Conservation (phyloP, 2,888 invertebrate species). For the Leptinotarsa tumamoca region DNA sequence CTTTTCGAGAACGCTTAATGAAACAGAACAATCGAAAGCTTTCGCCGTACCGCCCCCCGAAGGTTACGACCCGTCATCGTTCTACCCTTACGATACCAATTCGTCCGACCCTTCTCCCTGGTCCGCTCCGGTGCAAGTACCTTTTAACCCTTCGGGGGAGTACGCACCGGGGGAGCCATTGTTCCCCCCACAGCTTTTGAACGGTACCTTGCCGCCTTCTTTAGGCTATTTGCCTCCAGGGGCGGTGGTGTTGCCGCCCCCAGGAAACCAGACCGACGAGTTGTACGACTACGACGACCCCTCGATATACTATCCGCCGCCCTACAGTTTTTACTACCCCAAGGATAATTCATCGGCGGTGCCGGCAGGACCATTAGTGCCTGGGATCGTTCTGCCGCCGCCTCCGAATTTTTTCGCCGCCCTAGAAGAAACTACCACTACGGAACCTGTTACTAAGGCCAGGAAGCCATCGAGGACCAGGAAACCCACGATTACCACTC, state of each 20-base stretch:
- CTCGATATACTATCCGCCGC: conserved; percentile 91
- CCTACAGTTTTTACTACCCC: conserved; percentile 86
- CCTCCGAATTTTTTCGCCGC: conserved; percentile 89
- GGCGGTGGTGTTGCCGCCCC: conserved; percentile 69
- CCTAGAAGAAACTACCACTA: conserved; percentile 67
- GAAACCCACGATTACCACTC: conserved; percentile 54
- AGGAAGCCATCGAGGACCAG: conserved; percentile 43
- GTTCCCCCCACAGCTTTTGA: conserved; percentile 69
- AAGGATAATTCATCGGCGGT: conserved; percentile 78
- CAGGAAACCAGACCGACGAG: conserved; percentile 69
- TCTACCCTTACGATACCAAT: conserved; percentile 72
- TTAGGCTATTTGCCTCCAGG: conserved; percentile 74
- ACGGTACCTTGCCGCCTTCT: conserved; percentile 64
- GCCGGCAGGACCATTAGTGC: conserved; percentile 78
- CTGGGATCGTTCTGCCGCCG: conserved; percentile 88
- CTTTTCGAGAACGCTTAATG: conserved; percentile 79
- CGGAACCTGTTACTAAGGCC: conserved; percentile 24
- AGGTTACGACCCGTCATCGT: conserved; percentile 58
- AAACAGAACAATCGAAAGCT: conserved; percentile 69
- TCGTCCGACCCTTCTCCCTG: conserved; percentile 76
- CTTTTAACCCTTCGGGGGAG: conserved; percentile 71
- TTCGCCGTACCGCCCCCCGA: conserved; percentile 64
- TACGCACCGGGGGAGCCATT: conserved; percentile 68
- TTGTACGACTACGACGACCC: conserved; percentile 91
- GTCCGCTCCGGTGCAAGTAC: conserved; percentile 74